These are phyloP conservation scores for Callithrix jacchus DNA, from an alignment of 2,113 vertebrate species.

Conservation along the genomic window DNA sequence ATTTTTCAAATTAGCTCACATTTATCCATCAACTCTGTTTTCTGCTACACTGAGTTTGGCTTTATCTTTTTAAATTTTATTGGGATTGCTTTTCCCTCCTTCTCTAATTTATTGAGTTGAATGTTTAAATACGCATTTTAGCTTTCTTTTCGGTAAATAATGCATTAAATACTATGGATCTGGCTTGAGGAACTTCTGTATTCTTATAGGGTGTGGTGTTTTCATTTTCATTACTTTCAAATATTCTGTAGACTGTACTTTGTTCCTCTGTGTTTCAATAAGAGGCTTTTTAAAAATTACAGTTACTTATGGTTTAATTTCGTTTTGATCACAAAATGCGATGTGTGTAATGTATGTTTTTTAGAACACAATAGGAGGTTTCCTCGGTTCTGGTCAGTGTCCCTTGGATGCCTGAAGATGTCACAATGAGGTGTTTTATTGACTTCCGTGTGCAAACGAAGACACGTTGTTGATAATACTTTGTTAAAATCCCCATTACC, in stretches of 20 bases:
- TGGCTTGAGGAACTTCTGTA: not conserved
- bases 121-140: not conserved
- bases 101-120: not conserved
- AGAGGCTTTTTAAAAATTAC: not conserved
- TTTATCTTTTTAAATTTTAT: not conserved
- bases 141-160: not conserved
- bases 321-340: not conserved
- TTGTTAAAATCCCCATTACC: not conserved
- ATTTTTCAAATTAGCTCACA: not conserved
- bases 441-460: not conserved
- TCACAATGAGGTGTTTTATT: not conserved
- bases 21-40: not conserved
- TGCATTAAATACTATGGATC: not conserved
- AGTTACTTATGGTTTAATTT: not conserved
- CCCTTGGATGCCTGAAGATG: not conserved
- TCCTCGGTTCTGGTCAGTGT: not conserved
- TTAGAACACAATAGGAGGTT: not conserved
- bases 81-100: not conserved
- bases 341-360: not conserved
- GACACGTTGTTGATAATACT: not conserved
- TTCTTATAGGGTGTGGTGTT: not conserved
- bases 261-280: not conserved
- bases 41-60: not conserved
- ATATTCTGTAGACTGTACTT: not conserved
- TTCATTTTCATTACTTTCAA: not conserved